Conservation (phyloP, 2,888 invertebrate genomes). For the Epirrhoe alternata region DNA sequence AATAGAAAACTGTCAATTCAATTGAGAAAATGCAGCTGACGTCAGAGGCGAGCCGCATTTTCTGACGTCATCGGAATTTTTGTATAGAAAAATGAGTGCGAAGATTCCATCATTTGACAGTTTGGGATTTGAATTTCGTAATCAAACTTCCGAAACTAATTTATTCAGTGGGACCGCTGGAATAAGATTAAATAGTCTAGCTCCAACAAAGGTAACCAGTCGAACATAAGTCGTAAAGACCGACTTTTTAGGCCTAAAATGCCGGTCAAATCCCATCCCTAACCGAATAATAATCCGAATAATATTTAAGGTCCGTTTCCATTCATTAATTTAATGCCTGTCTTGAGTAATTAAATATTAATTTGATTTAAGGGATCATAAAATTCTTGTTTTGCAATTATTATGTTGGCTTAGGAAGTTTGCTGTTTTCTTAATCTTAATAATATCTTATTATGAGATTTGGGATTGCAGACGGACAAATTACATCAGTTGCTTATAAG, state of each 20-base stretch:
- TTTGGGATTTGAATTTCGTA: too few species aligned
- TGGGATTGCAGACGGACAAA: background rate
- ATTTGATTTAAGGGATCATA: conserved; percentile 48
- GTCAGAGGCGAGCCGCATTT: too few species aligned
- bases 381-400: conserved; percentile 30
- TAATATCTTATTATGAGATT: background rate
- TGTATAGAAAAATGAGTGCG: too few species aligned
- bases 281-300: conserved; percentile 41
- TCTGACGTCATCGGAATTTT: too few species aligned
- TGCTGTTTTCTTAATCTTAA: background rate
- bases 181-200: too few species aligned
- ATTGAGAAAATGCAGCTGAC: too few species aligned
- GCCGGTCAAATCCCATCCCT: conserved; percentile 9
- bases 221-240: background rate
- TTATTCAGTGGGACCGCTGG: too few species aligned
- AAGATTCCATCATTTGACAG: too few species aligned
- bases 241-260: background rate
- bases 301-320: conserved; percentile 35
- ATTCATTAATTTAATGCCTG: conserved; percentile 47
- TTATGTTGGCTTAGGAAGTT: conserved; percentile 8
- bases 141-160: too few species aligned
- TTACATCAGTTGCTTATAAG: background rate
- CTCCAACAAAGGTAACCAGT: too few species aligned
- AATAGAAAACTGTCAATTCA: too few species aligned
- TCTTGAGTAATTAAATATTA: conserved; percentile 48